Percentiles rank a stretch among this genome's conserved stretches.
These are phyloP conservation scores for pig (Sus scrofa) DNA, from an alignment of 2,113 vertebrate species.

Conservation along the genomic window DNA sequence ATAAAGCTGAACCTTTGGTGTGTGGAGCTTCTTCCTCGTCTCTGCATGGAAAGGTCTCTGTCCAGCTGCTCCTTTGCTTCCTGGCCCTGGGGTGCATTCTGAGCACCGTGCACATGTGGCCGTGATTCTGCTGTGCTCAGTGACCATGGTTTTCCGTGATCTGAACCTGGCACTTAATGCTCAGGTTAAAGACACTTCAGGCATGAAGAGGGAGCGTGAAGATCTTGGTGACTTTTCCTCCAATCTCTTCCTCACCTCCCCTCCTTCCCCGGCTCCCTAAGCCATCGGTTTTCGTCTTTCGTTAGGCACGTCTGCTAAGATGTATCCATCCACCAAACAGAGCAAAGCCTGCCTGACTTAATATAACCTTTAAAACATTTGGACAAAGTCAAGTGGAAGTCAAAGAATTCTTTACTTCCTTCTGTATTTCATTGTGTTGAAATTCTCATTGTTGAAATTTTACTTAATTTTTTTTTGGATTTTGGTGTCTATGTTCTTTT, in stretches of 20 bases:
- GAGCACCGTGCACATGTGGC: slow-evolving; percentile 51
- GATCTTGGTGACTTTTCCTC: neutral
- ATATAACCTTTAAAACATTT: neutral
- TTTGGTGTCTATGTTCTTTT: neutral
- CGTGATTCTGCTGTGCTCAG: neutral
- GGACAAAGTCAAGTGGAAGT: neutral
- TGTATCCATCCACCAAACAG: neutral
- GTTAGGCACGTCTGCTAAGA: neutral
- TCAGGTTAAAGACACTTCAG: neutral
- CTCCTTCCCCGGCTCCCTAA: neutral
- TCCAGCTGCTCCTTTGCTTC: slow-evolving; percentile 51
- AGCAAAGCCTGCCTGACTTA: neutral
- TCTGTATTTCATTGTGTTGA: neutral
- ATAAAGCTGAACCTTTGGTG: slow-evolving; percentile 83
- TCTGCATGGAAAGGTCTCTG: slow-evolving; percentile 36
- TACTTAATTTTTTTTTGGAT: neutral
- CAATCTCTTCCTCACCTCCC: neutral
- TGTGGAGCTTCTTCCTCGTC: slow-evolving; percentile 79
- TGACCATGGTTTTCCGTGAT: slow-evolving; percentile 43
- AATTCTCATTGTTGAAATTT: neutral
- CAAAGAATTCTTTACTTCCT: neutral
- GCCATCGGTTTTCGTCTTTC: neutral
- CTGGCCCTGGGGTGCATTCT: slow-evolving; percentile 18
- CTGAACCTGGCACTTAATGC: neutral
- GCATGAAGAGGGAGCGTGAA: neutral